Evolutionary conservation across 2,888 invertebrate genomes (phyloP).

Genomic region (Notodonta dromedarius): DNA sequence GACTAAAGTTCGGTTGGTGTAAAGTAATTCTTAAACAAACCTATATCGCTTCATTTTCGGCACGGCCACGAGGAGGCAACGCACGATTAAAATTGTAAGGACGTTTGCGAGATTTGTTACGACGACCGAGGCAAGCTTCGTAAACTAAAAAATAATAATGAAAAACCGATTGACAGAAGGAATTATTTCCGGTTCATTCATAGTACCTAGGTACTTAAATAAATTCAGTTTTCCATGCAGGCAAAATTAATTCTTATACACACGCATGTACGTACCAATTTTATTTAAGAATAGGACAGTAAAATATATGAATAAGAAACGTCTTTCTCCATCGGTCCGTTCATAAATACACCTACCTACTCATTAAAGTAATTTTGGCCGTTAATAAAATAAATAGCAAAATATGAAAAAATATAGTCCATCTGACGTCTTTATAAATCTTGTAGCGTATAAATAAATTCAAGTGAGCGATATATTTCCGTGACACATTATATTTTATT

Average conservation of each 20-base stretch:
- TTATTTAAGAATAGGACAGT: no score
- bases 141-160: no score
- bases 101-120: no score
- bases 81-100: neutral
- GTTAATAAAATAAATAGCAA: conserved; percentile 11
- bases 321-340: neutral
- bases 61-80: neutral
- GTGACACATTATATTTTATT: conserved; percentile 30
- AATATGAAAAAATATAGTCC: conserved; percentile 25
- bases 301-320: neutral
- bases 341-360: conserved; percentile 8
- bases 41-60: conserved; percentile 39
- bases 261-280: no score
- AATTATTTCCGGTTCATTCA: no score
- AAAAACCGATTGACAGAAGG: no score
- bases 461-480: conserved; percentile 28
- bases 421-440: conserved; percentile 34
- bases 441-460: conserved; percentile 27
- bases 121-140: no score
- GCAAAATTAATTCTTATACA: no score
- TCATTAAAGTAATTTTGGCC: conserved; percentile 10
- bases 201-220: no score
- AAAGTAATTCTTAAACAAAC: conserved; percentile 13
- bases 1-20: conserved; percentile 25
- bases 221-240: no score